phyloP scores from a whole-genome alignment of 2,797 vertebrate genomes.

The Hyperoplus lanceolatus region DNA sequence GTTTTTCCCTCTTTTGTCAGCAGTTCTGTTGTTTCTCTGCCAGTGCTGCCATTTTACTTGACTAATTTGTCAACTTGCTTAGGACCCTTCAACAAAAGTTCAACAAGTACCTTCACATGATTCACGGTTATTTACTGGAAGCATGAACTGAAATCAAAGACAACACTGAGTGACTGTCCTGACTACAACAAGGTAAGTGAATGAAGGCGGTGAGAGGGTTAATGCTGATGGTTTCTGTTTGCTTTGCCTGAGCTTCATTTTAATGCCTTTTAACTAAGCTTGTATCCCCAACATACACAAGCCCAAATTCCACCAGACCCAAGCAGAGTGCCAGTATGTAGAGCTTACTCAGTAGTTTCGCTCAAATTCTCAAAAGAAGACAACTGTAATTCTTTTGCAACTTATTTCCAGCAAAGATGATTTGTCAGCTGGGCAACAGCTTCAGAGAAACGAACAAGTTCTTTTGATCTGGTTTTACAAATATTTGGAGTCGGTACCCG shows the following conservation, averaged over 20 bases:
- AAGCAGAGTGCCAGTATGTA: constrained; percentile 23
- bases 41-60: constrained; percentile 38
- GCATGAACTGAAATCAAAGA: constrained; percentile 40
- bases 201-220: constrained; percentile 42
- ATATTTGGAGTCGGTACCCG: constrained; percentile 30
- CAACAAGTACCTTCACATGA: constrained; percentile 7
- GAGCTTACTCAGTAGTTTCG: constrained; percentile 59
- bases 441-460: constrained; percentile 34
- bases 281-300: constrained; percentile 48
- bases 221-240: constrained; percentile 72
- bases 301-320: constrained; percentile 57
- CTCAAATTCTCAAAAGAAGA: constrained; percentile 34
- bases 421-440: constrained; percentile 65
- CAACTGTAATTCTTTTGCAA: constrained; percentile 52
- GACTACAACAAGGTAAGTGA: constrained; percentile 2
- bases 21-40: constrained; percentile 56
- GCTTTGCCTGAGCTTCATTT: constrained; percentile 60
- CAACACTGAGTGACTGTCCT: neutral
- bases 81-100: constrained; percentile 37
- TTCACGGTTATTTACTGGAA: constrained; percentile 6
- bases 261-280: constrained; percentile 63
- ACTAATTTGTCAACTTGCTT: constrained; percentile 51
- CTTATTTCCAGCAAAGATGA: constrained; percentile 61
- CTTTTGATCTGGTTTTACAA: constrained; percentile 61
- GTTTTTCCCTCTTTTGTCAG: constrained; percentile 63